Evolutionary conservation across 1,140 invertebrate species (phyloP).

Genomic region (Dufourea novaeangliae): DNA sequence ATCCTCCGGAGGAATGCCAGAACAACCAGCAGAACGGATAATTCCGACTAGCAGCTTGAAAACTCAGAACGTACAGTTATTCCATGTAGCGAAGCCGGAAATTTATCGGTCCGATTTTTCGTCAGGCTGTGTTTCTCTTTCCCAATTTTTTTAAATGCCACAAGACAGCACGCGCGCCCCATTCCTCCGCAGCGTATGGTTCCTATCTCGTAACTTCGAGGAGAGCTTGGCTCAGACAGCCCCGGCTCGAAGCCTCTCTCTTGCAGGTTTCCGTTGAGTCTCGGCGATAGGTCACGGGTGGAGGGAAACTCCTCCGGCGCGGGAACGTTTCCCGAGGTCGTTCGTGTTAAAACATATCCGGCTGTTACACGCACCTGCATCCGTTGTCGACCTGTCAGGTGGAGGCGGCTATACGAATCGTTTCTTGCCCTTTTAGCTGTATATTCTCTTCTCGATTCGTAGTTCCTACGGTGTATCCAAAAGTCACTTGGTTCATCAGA

Average conservation of each 20-base stretch:
- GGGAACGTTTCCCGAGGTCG: constrained; percentile 1
- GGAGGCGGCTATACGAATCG: neutral
- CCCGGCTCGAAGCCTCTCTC: neutral
- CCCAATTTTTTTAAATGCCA: neutral
- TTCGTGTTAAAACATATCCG: neutral
- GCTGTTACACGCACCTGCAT: constrained; percentile 20
- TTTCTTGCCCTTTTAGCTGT: too few species aligned
- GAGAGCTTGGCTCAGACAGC: neutral
- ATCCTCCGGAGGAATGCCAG: too few species aligned
- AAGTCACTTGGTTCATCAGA: neutral
- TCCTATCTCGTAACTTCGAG: neutral
- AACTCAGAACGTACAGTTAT: too few species aligned
- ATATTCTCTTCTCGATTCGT: too few species aligned
- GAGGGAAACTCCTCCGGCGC: neutral
- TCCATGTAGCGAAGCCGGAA: too few species aligned
- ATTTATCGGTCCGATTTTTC: neutral
- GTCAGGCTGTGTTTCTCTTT: neutral
- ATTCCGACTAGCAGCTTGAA: too few species aligned
- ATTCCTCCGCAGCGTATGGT: neutral
- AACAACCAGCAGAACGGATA: too few species aligned
- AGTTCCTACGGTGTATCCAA: too few species aligned
- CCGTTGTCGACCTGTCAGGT: neutral
- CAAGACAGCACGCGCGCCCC: neutral
- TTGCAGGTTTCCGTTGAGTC: neutral
- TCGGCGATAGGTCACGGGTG: neutral